Evolutionary conservation across 2,113 vertebrate species (phyloP), one percentile per base, ranked within the genome.

Genomic region (Dromas ardeola): DNA sequence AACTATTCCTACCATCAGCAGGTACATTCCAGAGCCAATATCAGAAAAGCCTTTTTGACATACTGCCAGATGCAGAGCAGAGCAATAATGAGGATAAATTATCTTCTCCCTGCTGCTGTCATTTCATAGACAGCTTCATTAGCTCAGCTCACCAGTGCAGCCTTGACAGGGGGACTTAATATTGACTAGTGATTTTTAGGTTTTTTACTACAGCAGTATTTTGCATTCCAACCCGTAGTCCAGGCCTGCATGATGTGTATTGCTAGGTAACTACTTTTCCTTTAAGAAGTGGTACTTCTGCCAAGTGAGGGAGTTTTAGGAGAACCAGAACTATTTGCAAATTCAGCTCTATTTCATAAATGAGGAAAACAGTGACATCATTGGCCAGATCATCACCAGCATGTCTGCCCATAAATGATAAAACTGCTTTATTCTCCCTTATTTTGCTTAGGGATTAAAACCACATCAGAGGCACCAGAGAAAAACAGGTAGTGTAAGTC

Each of bases 101-200:
- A 23, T 71, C 50, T 71, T 58, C 45, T 55, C 67, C 36, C 40
- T 61, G 16, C 77, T 82, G 36, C 50, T 79, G n/a, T 74, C 61
- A 65, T 74, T 83, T 63, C 66, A 70, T 5, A 40, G 66, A 56
- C 81, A 90, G 50, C 66, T 95, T 87, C 79, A 63, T 87, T 63
- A 94, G 72, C 78, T 67, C 36, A 62, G 82, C 52, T 93, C 42
- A 22, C 40, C 42, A 50, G 40, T 16, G 15, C 29, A 45, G 27
- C 74, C 63, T 42, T 77, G 47, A 56, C 47, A 62, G 15, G 15
- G 21, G 10, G 18, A 14, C n/a, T 34, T 45, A 42, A 18, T 8
- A 26, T 3, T 40, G 72, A 14, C 17, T 22, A 8, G 15, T 3
- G 29, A 32, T 5, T 55, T 76, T 36, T 11, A 79, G 25, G 38